Evolutionary conservation across 2,888 invertebrate genomes (phyloP).

Genomic region (Metellina segmentata): DNA sequence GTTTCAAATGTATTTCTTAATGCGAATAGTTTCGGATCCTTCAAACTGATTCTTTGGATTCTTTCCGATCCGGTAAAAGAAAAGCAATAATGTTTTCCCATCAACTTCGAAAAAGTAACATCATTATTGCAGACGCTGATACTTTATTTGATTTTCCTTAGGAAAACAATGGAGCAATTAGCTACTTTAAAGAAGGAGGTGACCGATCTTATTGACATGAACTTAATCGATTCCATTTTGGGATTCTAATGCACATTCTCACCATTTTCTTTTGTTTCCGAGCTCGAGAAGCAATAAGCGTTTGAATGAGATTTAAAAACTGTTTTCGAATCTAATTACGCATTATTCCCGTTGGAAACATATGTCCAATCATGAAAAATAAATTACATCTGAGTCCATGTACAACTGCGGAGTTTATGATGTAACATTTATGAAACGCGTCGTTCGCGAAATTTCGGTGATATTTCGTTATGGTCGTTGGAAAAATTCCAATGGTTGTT

Average conservation of each 20-base stretch:
- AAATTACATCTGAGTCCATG: neutral
- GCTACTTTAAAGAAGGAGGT: neutral
- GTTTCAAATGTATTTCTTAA: conserved; percentile 5
- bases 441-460: neutral
- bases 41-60: neutral
- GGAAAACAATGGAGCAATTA: neutral
- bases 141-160: neutral
- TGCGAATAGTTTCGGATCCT: conserved; percentile 10
- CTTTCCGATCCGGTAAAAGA: neutral
- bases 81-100: conserved; percentile 1
- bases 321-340: neutral
- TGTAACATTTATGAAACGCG: neutral
- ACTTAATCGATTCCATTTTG: neutral
- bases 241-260: neutral
- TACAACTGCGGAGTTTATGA: neutral
- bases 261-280: neutral
- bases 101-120: conserved; percentile 1
- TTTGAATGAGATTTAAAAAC: neutral
- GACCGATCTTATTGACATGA: neutral
- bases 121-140: neutral
- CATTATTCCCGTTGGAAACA: neutral
- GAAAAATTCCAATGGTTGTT: neutral
- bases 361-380: neutral
- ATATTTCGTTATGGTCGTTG: neutral
- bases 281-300: neutral